Conservation (phyloP, 1,140 invertebrate genomes). For the Bombus vancouverensis region DNA sequence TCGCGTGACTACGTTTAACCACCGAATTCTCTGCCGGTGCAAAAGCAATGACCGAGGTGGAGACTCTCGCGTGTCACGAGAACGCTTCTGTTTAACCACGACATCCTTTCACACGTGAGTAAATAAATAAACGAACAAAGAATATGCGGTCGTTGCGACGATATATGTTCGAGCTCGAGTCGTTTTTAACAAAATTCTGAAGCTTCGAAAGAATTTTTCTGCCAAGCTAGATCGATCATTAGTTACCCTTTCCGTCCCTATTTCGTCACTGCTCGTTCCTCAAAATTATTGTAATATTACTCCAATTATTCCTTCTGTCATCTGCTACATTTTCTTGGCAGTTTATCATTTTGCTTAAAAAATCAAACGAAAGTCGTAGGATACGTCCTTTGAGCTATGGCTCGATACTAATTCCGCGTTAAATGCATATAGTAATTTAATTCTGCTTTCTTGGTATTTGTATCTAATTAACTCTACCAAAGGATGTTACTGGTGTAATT, state of each 20-base stretch:
- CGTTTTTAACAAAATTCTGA: not conserved
- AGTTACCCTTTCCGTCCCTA: too few relatives aligned
- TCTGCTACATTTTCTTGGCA: too few relatives aligned
- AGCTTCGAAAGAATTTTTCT: not conserved
- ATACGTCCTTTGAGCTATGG: too few relatives aligned
- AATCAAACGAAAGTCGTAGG: too few relatives aligned
- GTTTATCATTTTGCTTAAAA: too few relatives aligned
- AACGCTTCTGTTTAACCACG: constrained; percentile 69
- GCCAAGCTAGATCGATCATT: not conserved
- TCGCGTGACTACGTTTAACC: constrained; percentile 64
- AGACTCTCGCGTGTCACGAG: constrained; percentile 68
- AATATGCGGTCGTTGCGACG: constrained; percentile 41
- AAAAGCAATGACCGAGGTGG: constrained; percentile 63
- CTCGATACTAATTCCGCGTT: too few relatives aligned
- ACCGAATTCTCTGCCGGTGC: constrained; percentile 54
- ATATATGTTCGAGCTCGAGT: not conserved
- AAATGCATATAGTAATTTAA: too few relatives aligned
- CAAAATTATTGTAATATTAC: too few relatives aligned
- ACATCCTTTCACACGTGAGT: constrained; percentile 72
- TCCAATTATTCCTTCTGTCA: too few relatives aligned
- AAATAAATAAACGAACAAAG: constrained; percentile 70
- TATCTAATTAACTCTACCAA: not conserved
- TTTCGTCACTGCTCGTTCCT: too few relatives aligned
- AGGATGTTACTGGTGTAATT: not conserved
- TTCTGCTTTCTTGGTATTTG: too few relatives aligned